Base-by-base conservation (phyloP, 2,888 invertebrate species). In the Strigamia crassipes region DNA sequence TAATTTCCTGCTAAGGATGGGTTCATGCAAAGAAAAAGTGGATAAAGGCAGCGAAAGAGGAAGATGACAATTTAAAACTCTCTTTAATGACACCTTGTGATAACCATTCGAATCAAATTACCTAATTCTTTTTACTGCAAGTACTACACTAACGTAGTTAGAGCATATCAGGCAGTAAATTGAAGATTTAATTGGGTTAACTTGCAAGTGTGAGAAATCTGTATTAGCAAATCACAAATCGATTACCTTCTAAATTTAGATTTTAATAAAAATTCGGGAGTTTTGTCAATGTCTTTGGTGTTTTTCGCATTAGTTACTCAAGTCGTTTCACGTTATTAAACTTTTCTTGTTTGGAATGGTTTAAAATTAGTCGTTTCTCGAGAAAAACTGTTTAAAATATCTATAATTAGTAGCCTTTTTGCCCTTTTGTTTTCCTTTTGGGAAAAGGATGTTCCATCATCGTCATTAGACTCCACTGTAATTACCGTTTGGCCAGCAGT, bases 401-500 rank as follows among this genome's bases (percentile, higher is more conserved):
- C 66, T 66, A 31, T 66, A 66, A 66, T 66, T 66, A 66, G 66
- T 66, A 66, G 27, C 66, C 66, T n/a, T 10, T 66, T 27, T 23
- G 23, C 27, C 66, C 66, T 15, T 23, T 66, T 31, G 9, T 23
- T 66, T 66, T 66, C 6, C 8, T 51, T 66, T 66, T 66, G 23
- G 13, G 66, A 23, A 23, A 27, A 66, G 61, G 66, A 66, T 66
- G 66, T 66, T 66, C 66, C 27, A 66, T 66, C 66, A 66, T 66
- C 27, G 66, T 66, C 66, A 31, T 66, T 66, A 66, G 66, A 66
- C 27, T 66, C 27, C 66, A 66, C 27, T 66, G 66, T 66, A 66
- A 66, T 66, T 66, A 66, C 66, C 66, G 66, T 66, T 66, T 66
- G 66, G 66, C 66, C 66, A 31, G 66, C 66, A 66, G 66, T 66